phyloP scores from a whole-genome alignment of 2,797 vertebrate species.

The Galaxias olidus region DNA sequence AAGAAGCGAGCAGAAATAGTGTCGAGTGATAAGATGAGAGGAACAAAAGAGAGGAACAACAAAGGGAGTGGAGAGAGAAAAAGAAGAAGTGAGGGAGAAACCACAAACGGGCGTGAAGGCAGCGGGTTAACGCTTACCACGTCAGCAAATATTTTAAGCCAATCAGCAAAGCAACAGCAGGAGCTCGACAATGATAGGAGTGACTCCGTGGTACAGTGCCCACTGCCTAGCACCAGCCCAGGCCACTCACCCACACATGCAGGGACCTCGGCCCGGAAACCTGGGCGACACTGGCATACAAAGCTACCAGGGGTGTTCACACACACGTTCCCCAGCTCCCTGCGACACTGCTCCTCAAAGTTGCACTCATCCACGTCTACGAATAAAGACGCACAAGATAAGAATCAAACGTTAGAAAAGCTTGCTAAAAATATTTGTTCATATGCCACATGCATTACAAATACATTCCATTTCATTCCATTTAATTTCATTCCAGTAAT shows the following conservation, averaged over 20 bases:
- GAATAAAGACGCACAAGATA: background rate
- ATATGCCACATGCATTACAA: too few relatives aligned
- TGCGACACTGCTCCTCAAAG: conserved; percentile 74
- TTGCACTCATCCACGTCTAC: conserved; percentile 81
- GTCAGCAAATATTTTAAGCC: background rate
- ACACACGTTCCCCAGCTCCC: conserved; percentile 77
- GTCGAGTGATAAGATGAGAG: too few relatives aligned
- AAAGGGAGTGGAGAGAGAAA: conserved; percentile 15
- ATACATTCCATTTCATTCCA: too few relatives aligned
- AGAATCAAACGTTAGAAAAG: too few relatives aligned
- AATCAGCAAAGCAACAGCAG: background rate
- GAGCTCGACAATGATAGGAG: too few relatives aligned
- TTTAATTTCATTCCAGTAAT: too few relatives aligned
- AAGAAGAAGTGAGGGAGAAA: conserved; percentile 6
- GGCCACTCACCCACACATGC: conserved; percentile 71
- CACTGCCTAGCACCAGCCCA: too few relatives aligned
- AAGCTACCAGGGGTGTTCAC: conserved; percentile 80
- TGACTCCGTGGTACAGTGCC: too few relatives aligned
- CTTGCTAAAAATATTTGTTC: too few relatives aligned
- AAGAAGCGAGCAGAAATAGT: too few relatives aligned
- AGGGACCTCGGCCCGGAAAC: conserved; percentile 68
- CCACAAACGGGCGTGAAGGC: conserved; percentile 31
- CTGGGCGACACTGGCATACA: conserved; percentile 71
- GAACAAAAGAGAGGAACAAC: background rate
- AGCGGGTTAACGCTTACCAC: conserved; percentile 19